Conservation (phyloP, 2,888 invertebrate genomes). For the Melipona beecheii region DNA sequence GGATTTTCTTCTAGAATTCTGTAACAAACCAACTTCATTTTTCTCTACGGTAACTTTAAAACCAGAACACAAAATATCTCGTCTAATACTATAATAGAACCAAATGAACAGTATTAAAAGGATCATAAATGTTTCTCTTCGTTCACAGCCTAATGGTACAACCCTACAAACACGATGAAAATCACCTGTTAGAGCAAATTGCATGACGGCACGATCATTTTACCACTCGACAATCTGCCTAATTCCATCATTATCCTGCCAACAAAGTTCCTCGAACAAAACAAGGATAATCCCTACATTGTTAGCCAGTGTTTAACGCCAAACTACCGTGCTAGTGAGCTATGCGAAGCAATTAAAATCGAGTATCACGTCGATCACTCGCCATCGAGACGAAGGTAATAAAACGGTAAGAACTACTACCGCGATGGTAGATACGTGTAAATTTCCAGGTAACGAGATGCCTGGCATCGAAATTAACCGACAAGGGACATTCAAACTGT, state of each 20-base stretch:
- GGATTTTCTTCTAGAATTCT: too few species aligned
- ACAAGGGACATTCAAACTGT: background rate
- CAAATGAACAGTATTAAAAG: too few species aligned
- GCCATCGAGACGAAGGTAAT: background rate
- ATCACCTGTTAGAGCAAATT: background rate
- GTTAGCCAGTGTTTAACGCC: background rate
- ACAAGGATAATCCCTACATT: background rate
- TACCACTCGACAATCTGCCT: background rate
- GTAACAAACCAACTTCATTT: too few species aligned
- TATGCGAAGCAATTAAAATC: constrained; percentile 12
- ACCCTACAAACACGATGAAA: background rate
- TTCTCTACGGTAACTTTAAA: too few species aligned
- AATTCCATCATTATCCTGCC: background rate
- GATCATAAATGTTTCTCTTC: background rate
- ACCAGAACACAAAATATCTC: too few species aligned
- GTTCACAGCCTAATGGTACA: too few species aligned
- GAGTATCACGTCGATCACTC: background rate
- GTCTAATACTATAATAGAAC: too few species aligned
- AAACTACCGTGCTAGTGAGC: background rate
- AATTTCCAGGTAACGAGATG: constrained; percentile 26
- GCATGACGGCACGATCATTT: background rate
- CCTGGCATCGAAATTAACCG: constrained; percentile 12
- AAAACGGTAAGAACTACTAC: background rate
- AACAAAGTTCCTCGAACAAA: background rate
- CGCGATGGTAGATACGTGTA: constrained; percentile 20